Percentiles rank a stretch among this genome's conserved stretches.
phyloP scores from a whole-genome alignment of 2,113 vertebrate genomes.

The Donacobius atricapilla region DNA sequence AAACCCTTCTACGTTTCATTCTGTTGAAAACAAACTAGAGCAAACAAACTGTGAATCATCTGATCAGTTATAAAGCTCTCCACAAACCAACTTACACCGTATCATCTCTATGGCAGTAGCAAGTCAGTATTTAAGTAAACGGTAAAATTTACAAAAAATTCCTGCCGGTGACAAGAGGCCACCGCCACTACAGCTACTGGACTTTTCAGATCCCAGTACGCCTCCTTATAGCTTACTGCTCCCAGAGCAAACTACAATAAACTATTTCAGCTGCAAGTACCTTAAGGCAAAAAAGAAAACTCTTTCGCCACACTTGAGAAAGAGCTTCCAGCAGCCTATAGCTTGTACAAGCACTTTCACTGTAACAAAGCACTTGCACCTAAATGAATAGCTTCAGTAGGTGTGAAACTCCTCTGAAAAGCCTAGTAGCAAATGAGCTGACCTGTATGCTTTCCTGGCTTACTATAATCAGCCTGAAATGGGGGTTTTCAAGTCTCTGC shows the following conservation, averaged over 20 bases:
- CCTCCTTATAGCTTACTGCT: not conserved
- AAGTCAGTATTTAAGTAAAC: not conserved
- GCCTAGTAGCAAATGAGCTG: not conserved
- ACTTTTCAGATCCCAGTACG: not conserved
- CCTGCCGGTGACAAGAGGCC: not conserved
- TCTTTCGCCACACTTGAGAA: not conserved
- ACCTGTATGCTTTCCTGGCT: not conserved
- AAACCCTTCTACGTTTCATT: fast-evolving
- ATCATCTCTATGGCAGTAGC: not conserved
- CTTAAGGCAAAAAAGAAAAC: not conserved
- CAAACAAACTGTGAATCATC: not conserved
- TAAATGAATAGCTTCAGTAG: not conserved
- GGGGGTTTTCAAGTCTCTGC: not conserved
- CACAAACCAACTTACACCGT: not conserved
- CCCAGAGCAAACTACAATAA: not conserved
- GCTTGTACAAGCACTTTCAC: not conserved
- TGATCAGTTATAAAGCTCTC: not conserved
- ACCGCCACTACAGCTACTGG: fast-evolving
- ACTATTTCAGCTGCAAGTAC: not conserved
- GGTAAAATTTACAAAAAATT: not conserved
- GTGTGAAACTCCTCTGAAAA: not conserved
- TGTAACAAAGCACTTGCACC: not conserved
- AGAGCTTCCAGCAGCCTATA: not conserved
- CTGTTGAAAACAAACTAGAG: not conserved
- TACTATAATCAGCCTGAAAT: not conserved